Evolutionary conservation across 2,888 invertebrate genomes (phyloP), one percentile per base, ranked within the genome.

Genomic region (Hyppa rectilinea): DNA sequence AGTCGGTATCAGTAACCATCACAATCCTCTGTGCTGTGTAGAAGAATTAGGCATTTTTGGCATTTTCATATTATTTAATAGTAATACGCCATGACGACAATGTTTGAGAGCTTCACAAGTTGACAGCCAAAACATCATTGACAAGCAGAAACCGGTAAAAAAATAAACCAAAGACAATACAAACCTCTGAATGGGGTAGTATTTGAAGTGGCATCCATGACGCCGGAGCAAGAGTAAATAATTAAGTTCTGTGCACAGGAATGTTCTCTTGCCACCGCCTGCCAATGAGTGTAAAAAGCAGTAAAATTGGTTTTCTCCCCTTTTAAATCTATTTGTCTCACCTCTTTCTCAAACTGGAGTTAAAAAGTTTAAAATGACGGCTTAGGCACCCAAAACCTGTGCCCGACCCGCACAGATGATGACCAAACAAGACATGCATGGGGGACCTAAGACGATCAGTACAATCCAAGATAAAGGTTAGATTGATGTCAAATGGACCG

Each of bases 41-140:
- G n/a, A n/a, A n/a, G n/a, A 56, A 36, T 47, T 29, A 38, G 31
- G 23, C 36, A 65, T 34, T 23, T 63, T 63, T 56, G 55, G 36
- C 23, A 38, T 6, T 43, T 40, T 40, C 6, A n/a, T 1, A 40
- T 2, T 17, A 14, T 2, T n/a, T n/a, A n/a, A n/a, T n/a, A n/a
- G n/a, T n/a, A n/a, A n/a, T 14, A 34, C 10, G n/a, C 20, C 36
- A 29, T 14, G 12, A 58, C 12, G 62, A 55, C 62, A 36, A n/a
- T n/a, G n/a, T n/a, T n/a, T n/a, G n/a, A n/a, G n/a, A n/a, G n/a
- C n/a, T n/a, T n/a, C n/a, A n/a, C n/a, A n/a, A n/a, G n/a, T 36
- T 47, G 59, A 60, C 59, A 23, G 36, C 5, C 53, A 26, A 36
- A 12, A 20, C 23, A n/a, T 14, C 14, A 7, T 12, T 34, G 29